phyloP scores from a whole-genome alignment of 2,113 vertebrate species.

The Osmerus mordax region DNA sequence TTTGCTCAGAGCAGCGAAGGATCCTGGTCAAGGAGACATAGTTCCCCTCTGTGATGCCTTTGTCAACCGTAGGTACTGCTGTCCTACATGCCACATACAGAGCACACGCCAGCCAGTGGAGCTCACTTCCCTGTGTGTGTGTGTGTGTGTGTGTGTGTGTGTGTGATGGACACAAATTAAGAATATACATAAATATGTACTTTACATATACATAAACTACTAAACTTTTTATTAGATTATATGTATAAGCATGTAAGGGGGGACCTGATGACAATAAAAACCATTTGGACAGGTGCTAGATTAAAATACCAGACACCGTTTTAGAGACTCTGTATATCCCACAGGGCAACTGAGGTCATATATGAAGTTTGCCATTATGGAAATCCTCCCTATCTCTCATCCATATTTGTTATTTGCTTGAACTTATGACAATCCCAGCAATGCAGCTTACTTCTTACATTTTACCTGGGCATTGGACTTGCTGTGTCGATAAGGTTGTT shows the following conservation, averaged over 20 bases:
- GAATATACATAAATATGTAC: too few species aligned
- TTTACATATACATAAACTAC: too few species aligned
- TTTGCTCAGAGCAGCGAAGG: conserved; percentile 85
- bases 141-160: conserved; percentile 38
- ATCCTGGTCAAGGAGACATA: conserved; percentile 91
- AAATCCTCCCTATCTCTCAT: conserved; percentile 8
- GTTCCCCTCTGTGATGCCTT: conserved; percentile 87
- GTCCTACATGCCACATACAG: conserved; percentile 93
- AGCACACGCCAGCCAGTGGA: conserved; percentile 92
- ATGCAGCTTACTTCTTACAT: background rate
- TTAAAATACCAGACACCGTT: too few species aligned
- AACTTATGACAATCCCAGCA: background rate
- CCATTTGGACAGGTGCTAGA: too few species aligned
- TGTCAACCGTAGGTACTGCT: conserved; percentile 84
- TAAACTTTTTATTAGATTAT: too few species aligned
- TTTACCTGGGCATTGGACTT: background rate
- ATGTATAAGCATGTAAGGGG: too few species aligned
- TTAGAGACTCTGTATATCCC: too few species aligned
- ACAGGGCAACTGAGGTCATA: too few species aligned
- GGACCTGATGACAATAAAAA: too few species aligned
- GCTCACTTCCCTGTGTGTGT: conserved; percentile 80
- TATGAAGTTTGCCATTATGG: background rate
- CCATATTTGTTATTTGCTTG: background rate
- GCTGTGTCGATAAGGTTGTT: too few species aligned
- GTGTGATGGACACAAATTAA: background rate